Evolutionary conservation across 2,888 invertebrate genomes (phyloP).

Genomic region (Lasius fuliginosus): DNA sequence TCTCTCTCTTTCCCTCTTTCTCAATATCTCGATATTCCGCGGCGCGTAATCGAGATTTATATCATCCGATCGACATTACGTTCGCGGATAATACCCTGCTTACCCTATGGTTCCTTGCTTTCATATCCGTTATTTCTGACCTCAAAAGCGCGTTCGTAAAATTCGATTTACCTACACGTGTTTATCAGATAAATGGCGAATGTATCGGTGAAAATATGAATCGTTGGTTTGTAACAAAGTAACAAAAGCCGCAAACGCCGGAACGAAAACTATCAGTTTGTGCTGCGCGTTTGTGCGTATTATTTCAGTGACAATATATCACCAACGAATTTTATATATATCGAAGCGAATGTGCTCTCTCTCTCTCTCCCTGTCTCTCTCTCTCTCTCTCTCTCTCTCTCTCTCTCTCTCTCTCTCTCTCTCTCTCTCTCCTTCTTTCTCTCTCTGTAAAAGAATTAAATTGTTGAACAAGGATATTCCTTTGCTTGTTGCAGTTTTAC

Average conservation of each 20-base stretch:
- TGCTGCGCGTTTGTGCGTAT: slow-evolving; percentile 43
- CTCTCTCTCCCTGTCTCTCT: background rate
- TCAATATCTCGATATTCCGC: slow-evolving; percentile 37
- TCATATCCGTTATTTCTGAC: slow-evolving; percentile 51
- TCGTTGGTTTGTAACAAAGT: slow-evolving; percentile 44
- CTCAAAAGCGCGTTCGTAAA: slow-evolving; percentile 58
- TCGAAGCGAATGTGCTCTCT: background rate
- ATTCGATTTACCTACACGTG: slow-evolving; percentile 62
- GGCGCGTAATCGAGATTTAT: slow-evolving; percentile 69
- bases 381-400: background rate
- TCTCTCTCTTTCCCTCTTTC: background rate
- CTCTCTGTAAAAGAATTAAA: slow-evolving; percentile 5
- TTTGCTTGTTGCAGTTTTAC: slow-evolving; percentile 21
- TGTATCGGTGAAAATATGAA: slow-evolving; percentile 52
- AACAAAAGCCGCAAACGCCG: slow-evolving; percentile 54
- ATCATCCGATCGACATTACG: slow-evolving; percentile 64
- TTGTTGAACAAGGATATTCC: slow-evolving; percentile 35
- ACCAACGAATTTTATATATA: slow-evolving; percentile 37
- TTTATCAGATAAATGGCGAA: slow-evolving; percentile 50
- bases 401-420: background rate
- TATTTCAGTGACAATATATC: slow-evolving; percentile 57
- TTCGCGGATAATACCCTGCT: slow-evolving; percentile 58
- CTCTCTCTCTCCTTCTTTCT: background rate
- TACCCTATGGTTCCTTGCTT: slow-evolving; percentile 50
- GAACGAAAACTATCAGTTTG: slow-evolving; percentile 49